Evolutionary conservation across 2,888 invertebrate genomes (phyloP).

Genomic region (Gortyna flavago): DNA sequence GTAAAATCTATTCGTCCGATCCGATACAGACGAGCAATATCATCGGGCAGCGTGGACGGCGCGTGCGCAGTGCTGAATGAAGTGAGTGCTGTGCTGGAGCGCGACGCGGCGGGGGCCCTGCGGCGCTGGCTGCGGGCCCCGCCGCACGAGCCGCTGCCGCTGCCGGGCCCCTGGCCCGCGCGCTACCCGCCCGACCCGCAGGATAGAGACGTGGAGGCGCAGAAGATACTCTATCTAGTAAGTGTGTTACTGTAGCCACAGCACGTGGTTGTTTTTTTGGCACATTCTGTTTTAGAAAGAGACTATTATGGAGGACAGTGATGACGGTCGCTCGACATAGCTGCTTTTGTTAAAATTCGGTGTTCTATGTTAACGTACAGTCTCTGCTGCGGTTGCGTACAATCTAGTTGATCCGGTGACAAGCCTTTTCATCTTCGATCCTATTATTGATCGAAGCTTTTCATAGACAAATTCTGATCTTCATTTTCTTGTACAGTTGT

Average conservation of each 20-base stretch:
- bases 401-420: background rate
- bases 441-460: too few relatives aligned
- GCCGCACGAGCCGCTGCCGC: conserved; percentile 79
- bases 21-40: conserved; percentile 94
- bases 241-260: conserved; percentile 2
- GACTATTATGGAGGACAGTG: background rate
- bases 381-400: background rate
- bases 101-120: conserved; percentile 85
- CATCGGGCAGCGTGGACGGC: conserved; percentile 97
- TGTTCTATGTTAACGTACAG: background rate
- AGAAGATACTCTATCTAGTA: conserved; percentile 35
- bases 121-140: conserved; percentile 91
- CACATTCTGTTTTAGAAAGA: background rate
- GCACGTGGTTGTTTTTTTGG: background rate
- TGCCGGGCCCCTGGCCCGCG: conserved; percentile 82
- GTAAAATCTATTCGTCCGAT: background rate
- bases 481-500: background rate
- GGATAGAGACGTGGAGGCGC: conserved; percentile 32
- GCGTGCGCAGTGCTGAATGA: conserved; percentile 99
- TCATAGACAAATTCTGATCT: background rate
- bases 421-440: background rate
- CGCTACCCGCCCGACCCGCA: conserved; percentile 57
- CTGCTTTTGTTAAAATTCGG: background rate
- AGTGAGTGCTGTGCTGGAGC: conserved; percentile 96
- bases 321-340: background rate